These are phyloP conservation scores for Drosophila guanche DNA, from an alignment of 1,140 invertebrate genomes.

Conservation along the genomic window DNA sequence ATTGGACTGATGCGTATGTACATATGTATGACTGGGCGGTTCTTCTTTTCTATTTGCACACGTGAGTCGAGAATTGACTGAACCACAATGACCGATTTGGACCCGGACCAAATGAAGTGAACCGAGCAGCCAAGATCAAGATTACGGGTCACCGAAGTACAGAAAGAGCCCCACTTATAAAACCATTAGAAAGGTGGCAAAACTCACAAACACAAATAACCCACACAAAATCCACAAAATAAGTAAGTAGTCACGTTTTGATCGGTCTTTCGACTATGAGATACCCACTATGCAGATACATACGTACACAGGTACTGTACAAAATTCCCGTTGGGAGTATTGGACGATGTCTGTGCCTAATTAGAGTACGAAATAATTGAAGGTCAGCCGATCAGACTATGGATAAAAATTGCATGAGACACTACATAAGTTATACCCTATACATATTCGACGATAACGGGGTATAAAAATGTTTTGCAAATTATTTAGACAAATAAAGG, in stretches of 20 bases:
- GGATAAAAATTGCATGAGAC: too few species aligned
- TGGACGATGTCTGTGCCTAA: too few species aligned
- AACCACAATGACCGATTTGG: conserved; percentile 19
- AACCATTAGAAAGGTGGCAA: conserved; percentile 55
- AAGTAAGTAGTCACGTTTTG: too few species aligned
- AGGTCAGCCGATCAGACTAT: too few species aligned
- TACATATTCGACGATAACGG: too few species aligned
- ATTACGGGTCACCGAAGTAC: conserved; percentile 42
- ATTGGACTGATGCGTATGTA: neutral
- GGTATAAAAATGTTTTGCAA: conserved; percentile 65
- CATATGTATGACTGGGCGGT: conserved; percentile 6
- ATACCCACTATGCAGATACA: neutral
- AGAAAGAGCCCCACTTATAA: conserved; percentile 52
- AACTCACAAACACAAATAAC: conserved; percentile 31
- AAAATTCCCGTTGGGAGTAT: too few species aligned
- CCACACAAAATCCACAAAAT: too few species aligned
- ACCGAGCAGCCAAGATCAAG: conserved; percentile 38
- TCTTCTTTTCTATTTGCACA: conserved; percentile 53
- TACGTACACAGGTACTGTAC: neutral
- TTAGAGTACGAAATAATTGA: too few species aligned
- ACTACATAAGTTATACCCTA: too few species aligned
- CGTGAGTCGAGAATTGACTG: conserved; percentile 42
- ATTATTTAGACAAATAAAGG: conserved; percentile 75
- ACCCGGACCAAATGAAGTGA: conserved; percentile 27
- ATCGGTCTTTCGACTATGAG: conserved; percentile 23